phyloP scores from a whole-genome alignment of 92 coral and sea anemone genomes.

The Pocillopora grandis region DNA sequence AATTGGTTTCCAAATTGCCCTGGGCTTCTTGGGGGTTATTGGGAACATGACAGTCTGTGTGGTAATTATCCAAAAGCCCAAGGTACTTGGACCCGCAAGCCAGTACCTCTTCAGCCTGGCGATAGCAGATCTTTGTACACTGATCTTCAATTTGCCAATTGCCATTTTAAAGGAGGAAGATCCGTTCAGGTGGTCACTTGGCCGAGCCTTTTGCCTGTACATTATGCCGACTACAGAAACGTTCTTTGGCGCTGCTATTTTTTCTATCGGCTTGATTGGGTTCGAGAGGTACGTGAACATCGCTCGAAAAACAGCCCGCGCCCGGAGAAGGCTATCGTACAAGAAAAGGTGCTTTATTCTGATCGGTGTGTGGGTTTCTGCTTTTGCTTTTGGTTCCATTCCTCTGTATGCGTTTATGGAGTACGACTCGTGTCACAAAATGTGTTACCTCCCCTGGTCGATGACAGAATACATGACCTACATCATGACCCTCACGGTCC shows the following conservation, averaged over 20 bases:
- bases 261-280: slow-evolving; percentile 79
- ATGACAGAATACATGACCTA: background rate
- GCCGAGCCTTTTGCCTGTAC: slow-evolving; percentile 67
- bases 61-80: slow-evolving; percentile 59
- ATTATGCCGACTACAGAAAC: slow-evolving; percentile 74
- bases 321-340: slow-evolving; percentile 22
- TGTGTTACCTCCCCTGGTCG: slow-evolving; percentile 44
- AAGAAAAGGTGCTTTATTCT: slow-evolving; percentile 42
- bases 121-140: slow-evolving; percentile 73
- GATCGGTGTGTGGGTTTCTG: slow-evolving; percentile 55
- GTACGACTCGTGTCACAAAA: slow-evolving; percentile 13
- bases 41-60: slow-evolving; percentile 70
- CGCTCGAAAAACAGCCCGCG: slow-evolving; percentile 26
- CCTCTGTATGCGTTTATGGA: slow-evolving; percentile 56
- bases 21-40: slow-evolving; percentile 66
- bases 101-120: slow-evolving; percentile 68
- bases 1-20: slow-evolving; percentile 39
- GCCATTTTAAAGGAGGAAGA: slow-evolving; percentile 52
- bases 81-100: slow-evolving; percentile 56
- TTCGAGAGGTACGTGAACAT: slow-evolving; percentile 75
- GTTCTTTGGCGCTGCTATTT: slow-evolving; percentile 79
- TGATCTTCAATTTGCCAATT: slow-evolving; percentile 72
- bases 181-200: slow-evolving; percentile 59
- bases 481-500: slow-evolving; percentile 33
- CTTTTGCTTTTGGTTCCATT: slow-evolving; percentile 57